A percentile compares a stretch with the other conserved stretches of the same genome.
Evolutionary conservation across 92 coral and sea anemone genomes (phyloP).

Genomic region (Palythoa grandis): DNA sequence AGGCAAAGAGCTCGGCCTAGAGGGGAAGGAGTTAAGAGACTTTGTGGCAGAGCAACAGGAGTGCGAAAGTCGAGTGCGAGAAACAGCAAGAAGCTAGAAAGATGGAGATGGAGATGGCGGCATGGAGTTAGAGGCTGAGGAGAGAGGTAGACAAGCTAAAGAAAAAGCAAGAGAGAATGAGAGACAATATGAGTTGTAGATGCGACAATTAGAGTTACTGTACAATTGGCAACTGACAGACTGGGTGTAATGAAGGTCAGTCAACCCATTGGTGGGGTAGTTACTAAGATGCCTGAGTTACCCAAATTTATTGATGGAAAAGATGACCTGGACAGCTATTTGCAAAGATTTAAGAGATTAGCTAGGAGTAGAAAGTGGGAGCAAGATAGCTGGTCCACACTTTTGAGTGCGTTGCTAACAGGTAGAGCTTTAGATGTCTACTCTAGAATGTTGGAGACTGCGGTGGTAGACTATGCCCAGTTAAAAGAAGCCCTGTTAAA

Average conservation of each 20-base stretch:
- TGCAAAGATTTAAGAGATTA: slow-evolving; percentile 29
- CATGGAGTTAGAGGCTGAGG: background rate
- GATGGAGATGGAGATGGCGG: background rate
- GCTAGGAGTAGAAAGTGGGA: slow-evolving; percentile 27
- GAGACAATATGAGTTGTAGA: background rate
- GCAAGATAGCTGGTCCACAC: slow-evolving; percentile 33
- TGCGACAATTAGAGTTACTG: slow-evolving; percentile 7
- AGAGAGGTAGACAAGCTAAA: background rate
- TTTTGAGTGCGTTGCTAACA: slow-evolving; percentile 31
- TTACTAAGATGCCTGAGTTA: slow-evolving; percentile 13
- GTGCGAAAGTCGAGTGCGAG: background rate
- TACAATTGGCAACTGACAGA: background rate
- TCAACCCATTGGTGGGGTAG: background rate
- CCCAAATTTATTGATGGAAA: slow-evolving; percentile 40
- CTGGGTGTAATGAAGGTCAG: background rate
- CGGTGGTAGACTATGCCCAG: slow-evolving; percentile 31
- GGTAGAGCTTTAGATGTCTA: slow-evolving; percentile 43
- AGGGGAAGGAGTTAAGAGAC: background rate
- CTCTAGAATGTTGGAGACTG: slow-evolving; percentile 46
- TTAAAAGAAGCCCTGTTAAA: slow-evolving; percentile 40
- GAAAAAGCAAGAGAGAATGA: background rate
- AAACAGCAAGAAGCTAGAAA: background rate
- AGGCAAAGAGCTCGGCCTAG: background rate
- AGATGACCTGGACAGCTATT: slow-evolving; percentile 46
- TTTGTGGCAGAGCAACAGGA: slow-evolving; percentile 2